Conservation (phyloP, 2,888 invertebrate genomes). For the Lasioglossum oenotherae region DNA sequence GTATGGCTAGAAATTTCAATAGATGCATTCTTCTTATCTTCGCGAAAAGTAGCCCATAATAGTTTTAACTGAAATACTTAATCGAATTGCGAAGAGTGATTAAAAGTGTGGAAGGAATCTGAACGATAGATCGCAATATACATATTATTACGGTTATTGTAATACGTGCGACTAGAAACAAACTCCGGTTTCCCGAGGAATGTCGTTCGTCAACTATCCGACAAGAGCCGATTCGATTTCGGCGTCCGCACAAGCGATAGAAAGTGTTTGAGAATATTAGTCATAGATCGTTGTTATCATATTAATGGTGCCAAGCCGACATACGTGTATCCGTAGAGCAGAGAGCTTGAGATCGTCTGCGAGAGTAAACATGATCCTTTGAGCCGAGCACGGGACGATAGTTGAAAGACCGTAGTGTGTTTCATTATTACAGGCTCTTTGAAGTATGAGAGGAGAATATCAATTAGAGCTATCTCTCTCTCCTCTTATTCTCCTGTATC, state of each 20-base stretch:
- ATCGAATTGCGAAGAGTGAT: not conserved
- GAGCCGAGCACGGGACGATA: not conserved
- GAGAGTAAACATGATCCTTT: not conserved
- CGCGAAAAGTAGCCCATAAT: too few species aligned
- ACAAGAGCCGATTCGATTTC: not conserved
- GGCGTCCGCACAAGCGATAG: not conserved
- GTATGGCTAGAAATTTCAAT: too few species aligned
- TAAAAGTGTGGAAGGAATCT: not conserved
- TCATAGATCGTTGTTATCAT: not conserved
- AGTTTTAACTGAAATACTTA: too few species aligned
- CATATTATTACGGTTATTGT: not conserved
- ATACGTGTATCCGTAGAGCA: not conserved
- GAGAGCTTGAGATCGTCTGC: not conserved
- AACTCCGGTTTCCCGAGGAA: not conserved
- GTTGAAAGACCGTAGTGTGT: not conserved
- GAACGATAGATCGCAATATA: not conserved
- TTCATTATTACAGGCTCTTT: not conserved
- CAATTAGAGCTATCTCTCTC: not conserved
- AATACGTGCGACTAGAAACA: not conserved
- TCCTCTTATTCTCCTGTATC: not conserved
- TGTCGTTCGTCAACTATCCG: not conserved
- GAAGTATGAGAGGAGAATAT: not conserved
- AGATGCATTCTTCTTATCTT: too few species aligned
- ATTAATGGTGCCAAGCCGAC: not conserved
- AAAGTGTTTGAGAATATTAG: conserved; percentile 2